Base-by-base conservation (phyloP, 2,797 vertebrate genomes). In the Macroramphosus scolopax region DNA sequence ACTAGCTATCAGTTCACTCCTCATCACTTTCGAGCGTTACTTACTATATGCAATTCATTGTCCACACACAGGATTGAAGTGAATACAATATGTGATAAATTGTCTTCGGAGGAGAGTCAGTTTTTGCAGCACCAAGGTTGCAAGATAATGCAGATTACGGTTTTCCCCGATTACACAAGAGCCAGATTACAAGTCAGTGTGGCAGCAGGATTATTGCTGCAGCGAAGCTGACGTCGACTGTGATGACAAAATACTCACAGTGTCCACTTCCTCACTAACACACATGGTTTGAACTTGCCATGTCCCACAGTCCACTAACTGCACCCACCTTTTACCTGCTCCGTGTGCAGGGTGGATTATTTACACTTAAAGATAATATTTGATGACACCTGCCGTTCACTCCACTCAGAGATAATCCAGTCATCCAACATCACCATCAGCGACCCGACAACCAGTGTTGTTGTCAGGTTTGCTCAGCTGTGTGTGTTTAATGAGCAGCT, bases 121-220 rank as follows among this genome's bases (percentile, higher is more conserved):
- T 22, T 22, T 45, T 47, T 53, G 37, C 40, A 17, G 9, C 28
- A 17, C 13, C 4, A 28, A 50, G 17, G 16, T 11, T n/a, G 22
- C 30, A 15, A 74, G 72, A 76, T 81, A 72, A 57, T 29, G 39
- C 16, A 59, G 70, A 53, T 75, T 73, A 44, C 30, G 6, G 6
- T 47, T 60, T 26, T 3, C 8, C 13, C n/a, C 1, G 72, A 68
- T 80, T 80, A 66, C 68, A 62, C 57, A 70, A 72, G 29, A 56
- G 17, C 18, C 40, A 74, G 80, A 75, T 84, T 80, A 78, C 44
- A 61, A 44, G 0, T 37, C 8, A 1, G 26, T 5, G 45, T 20
- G 14, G 41, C 51, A 40, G 47, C 29, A 11, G 68, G 81, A 80
- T 83, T 80, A 74, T 28, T 52, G 32, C 54, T 50, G 47, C 45